Conservation (phyloP, 2,888 invertebrate genomes). For the Bombyx huttoni region DNA sequence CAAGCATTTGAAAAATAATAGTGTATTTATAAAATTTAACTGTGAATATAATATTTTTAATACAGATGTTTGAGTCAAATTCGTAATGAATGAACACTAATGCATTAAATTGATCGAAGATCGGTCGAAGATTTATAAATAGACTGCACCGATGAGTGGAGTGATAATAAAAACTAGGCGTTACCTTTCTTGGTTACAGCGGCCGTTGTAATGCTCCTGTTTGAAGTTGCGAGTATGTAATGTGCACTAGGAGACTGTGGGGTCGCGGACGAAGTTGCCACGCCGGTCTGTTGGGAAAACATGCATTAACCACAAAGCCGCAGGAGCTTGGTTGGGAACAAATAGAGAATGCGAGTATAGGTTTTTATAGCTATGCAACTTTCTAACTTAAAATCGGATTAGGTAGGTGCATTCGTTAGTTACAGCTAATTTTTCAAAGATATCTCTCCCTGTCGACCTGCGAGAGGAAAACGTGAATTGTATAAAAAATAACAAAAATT, state of each 20-base stretch:
- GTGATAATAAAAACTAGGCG: constrained; percentile 6
- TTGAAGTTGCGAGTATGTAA: constrained; percentile 60
- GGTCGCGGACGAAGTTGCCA: constrained; percentile 48
- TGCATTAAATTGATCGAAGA: too few relatives aligned
- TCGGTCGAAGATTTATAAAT: not conserved
- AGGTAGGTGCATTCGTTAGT: too few relatives aligned
- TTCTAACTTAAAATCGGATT: too few relatives aligned
- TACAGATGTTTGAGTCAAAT: too few relatives aligned
- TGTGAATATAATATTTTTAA: too few relatives aligned
- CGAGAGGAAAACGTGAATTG: not conserved
- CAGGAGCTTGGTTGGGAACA: not conserved
- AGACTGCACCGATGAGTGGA: not conserved
- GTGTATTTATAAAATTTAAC: too few relatives aligned
- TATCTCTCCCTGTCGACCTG: not conserved
- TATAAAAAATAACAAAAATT: not conserved
- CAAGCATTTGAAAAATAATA: too few relatives aligned
- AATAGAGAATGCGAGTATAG: not conserved
- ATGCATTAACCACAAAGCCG: not conserved
- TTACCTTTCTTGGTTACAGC: constrained; percentile 66
- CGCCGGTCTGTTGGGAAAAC: constrained; percentile 25
- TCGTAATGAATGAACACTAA: too few relatives aligned
- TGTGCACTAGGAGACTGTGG: constrained; percentile 65
- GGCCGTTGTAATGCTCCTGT: constrained; percentile 48
- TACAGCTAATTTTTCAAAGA: not conserved
- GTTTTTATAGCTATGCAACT: not conserved